phyloP scores from a whole-genome alignment of 2,888 invertebrate species.

The Rhorus exstirpatorius region DNA sequence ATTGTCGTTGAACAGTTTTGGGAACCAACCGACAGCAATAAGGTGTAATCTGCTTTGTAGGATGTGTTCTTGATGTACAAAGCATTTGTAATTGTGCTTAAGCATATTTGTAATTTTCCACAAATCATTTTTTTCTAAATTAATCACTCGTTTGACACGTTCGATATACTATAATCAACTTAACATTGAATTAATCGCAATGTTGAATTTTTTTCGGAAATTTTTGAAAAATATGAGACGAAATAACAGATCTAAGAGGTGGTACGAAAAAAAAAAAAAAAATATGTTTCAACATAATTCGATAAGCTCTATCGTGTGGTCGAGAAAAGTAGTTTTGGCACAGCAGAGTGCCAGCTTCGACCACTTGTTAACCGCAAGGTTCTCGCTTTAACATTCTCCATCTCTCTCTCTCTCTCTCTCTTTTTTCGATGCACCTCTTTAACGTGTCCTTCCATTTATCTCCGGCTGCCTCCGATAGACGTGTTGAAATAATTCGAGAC shows the following conservation, averaged over 20 bases:
- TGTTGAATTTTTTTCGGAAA: not conserved
- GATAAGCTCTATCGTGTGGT: conserved; percentile 43
- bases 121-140: not conserved
- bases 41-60: no score
- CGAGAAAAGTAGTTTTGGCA: conserved; percentile 62
- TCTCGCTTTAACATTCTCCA: conserved; percentile 11
- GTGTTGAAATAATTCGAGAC: conserved; percentile 64
- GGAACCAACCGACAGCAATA: no score
- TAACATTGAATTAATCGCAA: not conserved
- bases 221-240: not conserved
- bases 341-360: conserved; percentile 53
- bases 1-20: no score
- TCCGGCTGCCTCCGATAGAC: conserved; percentile 17
- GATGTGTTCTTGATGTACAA: no score
- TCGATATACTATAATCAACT: no score
- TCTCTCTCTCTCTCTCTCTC: conserved; percentile 2
- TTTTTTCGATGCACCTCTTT: conserved; percentile 9
- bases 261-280: conserved; percentile 14
- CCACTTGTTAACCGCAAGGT: conserved; percentile 69
- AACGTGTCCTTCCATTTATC: conserved; percentile 45
- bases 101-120: no score
- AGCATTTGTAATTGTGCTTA: no score
- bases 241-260: not conserved
- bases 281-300: conserved; percentile 55
- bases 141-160: not conserved